Conservation (phyloP, 2,113 vertebrate species). For the Oreocharis arfaki region DNA sequence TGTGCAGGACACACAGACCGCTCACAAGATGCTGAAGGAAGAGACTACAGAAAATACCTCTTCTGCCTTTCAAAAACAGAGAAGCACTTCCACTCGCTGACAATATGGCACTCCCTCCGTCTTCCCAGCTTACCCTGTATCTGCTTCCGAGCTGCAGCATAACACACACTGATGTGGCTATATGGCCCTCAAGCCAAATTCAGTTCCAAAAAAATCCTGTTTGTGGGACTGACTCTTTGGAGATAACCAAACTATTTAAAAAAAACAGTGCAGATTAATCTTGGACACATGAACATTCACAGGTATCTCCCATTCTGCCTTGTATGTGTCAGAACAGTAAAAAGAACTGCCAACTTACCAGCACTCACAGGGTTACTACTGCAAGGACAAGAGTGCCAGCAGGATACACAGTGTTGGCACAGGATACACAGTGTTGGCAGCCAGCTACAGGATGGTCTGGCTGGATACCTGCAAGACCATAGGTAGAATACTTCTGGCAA, state of each 20-base stretch:
- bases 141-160: conserved; percentile 1
- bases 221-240: background rate
- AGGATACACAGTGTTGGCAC: no score
- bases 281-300: background rate
- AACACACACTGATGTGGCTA: background rate
- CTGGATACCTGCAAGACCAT: background rate
- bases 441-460: background rate
- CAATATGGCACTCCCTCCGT: background rate
- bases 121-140: conserved; percentile 17
- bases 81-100: background rate
- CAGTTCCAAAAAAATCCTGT: background rate
- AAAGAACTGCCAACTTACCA: conserved; percentile 12
- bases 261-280: background rate
- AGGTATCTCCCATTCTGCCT: background rate
- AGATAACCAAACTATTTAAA: background rate
- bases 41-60: background rate
- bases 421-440: background rate
- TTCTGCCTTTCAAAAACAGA: background rate
- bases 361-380: background rate
- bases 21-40: background rate
- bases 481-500: background rate
- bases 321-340: background rate
- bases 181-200: background rate
- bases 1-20: background rate
- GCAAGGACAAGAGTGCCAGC: background rate